Evolutionary conservation across 2,797 vertebrate species (phyloP).

Genomic region (Psittacula echo): DNA sequence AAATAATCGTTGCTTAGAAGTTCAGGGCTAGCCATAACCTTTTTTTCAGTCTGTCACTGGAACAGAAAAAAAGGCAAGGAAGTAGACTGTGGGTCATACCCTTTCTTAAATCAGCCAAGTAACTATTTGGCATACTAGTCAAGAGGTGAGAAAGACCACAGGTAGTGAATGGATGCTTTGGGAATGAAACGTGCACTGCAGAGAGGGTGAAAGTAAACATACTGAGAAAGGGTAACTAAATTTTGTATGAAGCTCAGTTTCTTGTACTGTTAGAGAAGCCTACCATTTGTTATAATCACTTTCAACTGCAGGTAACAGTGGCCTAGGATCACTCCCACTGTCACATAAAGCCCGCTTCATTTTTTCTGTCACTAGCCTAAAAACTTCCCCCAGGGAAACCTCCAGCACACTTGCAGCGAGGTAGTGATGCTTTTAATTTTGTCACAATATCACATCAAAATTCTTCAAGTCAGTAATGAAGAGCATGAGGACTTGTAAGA

Average conservation of each 20-base stretch:
- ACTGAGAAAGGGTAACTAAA: neutral
- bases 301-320: neutral
- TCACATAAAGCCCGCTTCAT: neutral
- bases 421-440: neutral
- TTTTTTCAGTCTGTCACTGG: neutral
- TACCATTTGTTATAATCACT: neutral
- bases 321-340: neutral
- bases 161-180: neutral
- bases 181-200: neutral
- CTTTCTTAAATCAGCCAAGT: neutral
- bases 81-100: neutral
- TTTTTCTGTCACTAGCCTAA: neutral
- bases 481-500: neutral
- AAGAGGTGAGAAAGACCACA: neutral
- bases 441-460: neutral
- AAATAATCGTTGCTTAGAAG: neutral
- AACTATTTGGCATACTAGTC: neutral
- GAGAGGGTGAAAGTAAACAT: neutral
- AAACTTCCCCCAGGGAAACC: neutral
- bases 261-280: fast-evolving
- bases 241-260: neutral
- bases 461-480: neutral
- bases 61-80: neutral
- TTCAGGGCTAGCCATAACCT: neutral
- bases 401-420: too few species aligned